These are phyloP conservation scores for Dromococcyx pavoninus DNA, from an alignment of 2,797 vertebrate genomes.

Conservation along the genomic window DNA sequence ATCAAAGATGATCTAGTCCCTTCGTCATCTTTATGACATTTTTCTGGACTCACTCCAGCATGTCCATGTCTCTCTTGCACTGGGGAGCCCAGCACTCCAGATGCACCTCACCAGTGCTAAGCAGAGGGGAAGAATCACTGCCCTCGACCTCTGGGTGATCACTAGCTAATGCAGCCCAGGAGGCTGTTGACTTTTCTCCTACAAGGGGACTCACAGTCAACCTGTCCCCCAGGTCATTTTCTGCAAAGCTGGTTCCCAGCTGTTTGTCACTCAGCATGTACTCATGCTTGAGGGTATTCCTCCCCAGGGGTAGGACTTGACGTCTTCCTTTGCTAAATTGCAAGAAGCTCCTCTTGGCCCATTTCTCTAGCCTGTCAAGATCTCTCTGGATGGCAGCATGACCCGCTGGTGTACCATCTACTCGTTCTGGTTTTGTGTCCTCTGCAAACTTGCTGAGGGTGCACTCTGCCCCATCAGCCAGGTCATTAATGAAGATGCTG, in stretches of 20 bases:
- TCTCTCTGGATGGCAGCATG: background rate
- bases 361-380: background rate
- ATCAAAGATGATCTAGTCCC: background rate
- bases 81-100: background rate
- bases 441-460: background rate
- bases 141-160: background rate
- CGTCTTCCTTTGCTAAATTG: background rate
- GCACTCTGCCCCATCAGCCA: background rate
- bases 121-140: background rate
- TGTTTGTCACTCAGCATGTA: background rate
- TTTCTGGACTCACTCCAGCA: background rate
- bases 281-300: background rate
- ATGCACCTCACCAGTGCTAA: background rate
- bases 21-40: background rate
- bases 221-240: background rate
- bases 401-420: background rate
- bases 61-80: background rate
- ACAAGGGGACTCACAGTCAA: background rate
- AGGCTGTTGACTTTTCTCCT: background rate
- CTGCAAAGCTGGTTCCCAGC: background rate
- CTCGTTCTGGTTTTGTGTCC: background rate
- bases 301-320: background rate
- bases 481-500: background rate
- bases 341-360: background rate
- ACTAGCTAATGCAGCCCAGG: background rate